These are phyloP conservation scores for Cottus gobio DNA, from an alignment of 2,113 vertebrate species.

Conservation along the genomic window DNA sequence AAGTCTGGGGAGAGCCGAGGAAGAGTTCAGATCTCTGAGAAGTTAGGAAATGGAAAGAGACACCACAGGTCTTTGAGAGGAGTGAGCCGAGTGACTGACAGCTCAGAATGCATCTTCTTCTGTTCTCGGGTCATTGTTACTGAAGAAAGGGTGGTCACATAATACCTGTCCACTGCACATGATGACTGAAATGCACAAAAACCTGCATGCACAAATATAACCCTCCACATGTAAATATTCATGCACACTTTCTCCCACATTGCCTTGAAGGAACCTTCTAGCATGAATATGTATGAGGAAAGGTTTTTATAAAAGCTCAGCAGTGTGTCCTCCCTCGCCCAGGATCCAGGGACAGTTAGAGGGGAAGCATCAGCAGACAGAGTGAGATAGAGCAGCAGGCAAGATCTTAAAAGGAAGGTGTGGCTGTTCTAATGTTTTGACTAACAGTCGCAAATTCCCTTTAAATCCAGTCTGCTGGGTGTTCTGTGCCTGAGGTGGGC, in stretches of 20 bases:
- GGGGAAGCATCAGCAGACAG: conserved; percentile 57
- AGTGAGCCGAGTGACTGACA: too few species aligned
- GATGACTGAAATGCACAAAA: conserved; percentile 18
- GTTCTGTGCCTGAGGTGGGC: conserved; percentile 67
- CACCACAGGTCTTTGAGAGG: conserved; percentile 39
- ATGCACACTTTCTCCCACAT: conserved; percentile 9
- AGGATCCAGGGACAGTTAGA: conserved; percentile 49
- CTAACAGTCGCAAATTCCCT: conserved; percentile 91
- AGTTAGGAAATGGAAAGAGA: conserved; percentile 29
- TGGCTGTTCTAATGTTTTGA: conserved; percentile 87
- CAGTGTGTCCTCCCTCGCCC: conserved; percentile 47
- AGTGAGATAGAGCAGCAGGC: conserved; percentile 86
- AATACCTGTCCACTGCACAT: background rate
- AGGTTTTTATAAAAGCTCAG: conserved; percentile 53
- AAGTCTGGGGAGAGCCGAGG: conserved; percentile 23
- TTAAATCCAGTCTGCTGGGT: conserved; percentile 91
- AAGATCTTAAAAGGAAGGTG: conserved; percentile 92
- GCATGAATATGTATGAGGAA: conserved; percentile 42
- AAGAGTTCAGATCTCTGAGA: too few species aligned
- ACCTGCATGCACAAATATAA: conserved; percentile 19
- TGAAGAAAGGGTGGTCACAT: background rate
- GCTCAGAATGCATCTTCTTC: conserved; percentile 3
- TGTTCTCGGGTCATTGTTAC: background rate
- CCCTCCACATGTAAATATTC: conserved; percentile 8
- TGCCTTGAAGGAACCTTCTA: conserved; percentile 11